A percentile compares a stretch with the other conserved stretches of the same genome.
These are phyloP conservation scores for Amphipoea lucens DNA, from an alignment of 2,888 invertebrate genomes.

Conservation along the genomic window DNA sequence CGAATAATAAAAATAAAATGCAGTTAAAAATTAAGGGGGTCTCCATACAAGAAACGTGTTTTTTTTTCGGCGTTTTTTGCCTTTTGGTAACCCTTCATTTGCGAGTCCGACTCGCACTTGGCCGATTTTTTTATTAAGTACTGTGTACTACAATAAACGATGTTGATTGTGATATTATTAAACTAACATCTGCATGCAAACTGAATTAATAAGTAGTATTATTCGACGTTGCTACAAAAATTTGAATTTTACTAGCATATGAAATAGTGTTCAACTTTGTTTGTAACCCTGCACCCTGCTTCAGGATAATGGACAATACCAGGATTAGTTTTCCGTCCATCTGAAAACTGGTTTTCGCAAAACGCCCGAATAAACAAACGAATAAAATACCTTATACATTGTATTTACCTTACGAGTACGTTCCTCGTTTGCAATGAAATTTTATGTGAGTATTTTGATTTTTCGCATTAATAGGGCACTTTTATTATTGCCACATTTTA, in stretches of 20 bases:
- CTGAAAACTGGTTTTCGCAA: slow-evolving; percentile 20
- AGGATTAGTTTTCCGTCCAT: slow-evolving; percentile 34
- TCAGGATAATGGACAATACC: slow-evolving; percentile 27
- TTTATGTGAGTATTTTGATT: not conserved
- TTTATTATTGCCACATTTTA: not conserved
- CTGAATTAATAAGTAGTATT: not conserved
- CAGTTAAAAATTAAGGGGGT: too few species aligned
- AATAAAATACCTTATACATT: slow-evolving; percentile 27
- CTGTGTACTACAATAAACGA: not conserved
- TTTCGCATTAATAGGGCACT: not conserved
- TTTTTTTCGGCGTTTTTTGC: too few species aligned
- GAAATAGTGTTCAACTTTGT: not conserved
- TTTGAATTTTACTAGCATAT: not conserved
- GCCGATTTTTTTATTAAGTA: not conserved
- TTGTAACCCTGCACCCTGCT: slow-evolving; percentile 6
- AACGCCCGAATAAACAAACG: slow-evolving; percentile 38
- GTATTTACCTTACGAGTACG: slow-evolving; percentile 10
- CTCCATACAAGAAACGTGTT: too few species aligned
- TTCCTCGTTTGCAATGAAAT: not conserved
- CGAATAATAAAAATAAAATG: not conserved
- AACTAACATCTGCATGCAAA: not conserved
- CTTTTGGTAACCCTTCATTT: not conserved
- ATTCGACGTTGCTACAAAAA: not conserved
- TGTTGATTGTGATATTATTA: not conserved
- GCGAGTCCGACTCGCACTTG: not conserved